A percentile compares a stretch with the other conserved stretches of the same genome.
These are phyloP conservation scores for Astropecten irregularis DNA, from an alignment of 53 echinoderm and acorn worm species.

Conservation along the genomic window DNA sequence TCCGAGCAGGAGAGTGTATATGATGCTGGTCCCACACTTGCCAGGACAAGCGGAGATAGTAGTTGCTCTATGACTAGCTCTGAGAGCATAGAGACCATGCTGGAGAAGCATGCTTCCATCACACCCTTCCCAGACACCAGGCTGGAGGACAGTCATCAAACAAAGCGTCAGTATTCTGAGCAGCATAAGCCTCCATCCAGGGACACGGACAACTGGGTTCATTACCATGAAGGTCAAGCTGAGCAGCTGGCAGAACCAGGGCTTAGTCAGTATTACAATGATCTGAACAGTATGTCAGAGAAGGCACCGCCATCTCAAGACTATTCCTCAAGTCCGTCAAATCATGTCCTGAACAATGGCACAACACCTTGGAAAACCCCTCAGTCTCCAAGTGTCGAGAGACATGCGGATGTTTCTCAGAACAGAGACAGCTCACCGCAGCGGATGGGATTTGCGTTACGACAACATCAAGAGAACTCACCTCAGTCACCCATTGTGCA, in stretches of 20 bases:
- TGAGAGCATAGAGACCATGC: constrained; percentile 84
- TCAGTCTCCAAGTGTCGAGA: constrained; percentile 13
- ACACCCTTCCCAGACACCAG: constrained; percentile 40
- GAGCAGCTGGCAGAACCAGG: background rate
- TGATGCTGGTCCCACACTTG: constrained; percentile 41
- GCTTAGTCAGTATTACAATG: constrained; percentile 13
- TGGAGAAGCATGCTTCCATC: constrained; percentile 73
- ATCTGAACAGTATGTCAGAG: background rate
- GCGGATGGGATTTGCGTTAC: background rate
- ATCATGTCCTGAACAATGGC: background rate
- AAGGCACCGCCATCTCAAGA: background rate
- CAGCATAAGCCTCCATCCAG: constrained; percentile 21
- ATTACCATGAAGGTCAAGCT: constrained; percentile 35
- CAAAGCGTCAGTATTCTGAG: constrained; percentile 8
- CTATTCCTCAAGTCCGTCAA: background rate
- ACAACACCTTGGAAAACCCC: background rate
- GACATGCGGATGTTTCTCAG: background rate
- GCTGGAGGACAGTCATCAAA: background rate
- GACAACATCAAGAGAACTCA: background rate
- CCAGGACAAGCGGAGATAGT: constrained; percentile 58
- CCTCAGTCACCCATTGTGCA: constrained; percentile 2
- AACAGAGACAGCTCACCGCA: constrained; percentile 21
- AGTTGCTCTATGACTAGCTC: constrained; percentile 70
- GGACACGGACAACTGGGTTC: constrained; percentile 27
- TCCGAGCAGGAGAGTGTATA: constrained; percentile 33